Evolutionary conservation across 2,113 vertebrate species (phyloP).

Genomic region (Hypocryptadius cinnamomeus): DNA sequence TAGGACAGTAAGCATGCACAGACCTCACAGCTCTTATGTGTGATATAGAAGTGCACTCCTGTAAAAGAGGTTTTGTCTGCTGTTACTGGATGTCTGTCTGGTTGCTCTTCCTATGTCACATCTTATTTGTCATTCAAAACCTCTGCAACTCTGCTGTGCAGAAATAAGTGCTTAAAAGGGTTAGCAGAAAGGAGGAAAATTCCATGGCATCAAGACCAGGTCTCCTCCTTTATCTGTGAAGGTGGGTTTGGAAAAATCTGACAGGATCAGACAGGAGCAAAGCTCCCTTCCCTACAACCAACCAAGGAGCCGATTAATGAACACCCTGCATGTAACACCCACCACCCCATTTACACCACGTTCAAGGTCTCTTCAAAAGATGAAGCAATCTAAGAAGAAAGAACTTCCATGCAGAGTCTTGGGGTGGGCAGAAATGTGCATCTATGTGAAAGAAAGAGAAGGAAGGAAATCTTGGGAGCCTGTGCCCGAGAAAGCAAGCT

Average conservation of each 20-base stretch:
- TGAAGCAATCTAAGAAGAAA: neutral
- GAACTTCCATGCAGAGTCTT: neutral
- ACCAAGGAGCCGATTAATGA: fast-evolving
- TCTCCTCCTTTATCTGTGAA: neutral
- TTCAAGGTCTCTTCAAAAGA: neutral
- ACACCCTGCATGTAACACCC: neutral
- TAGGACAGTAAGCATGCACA: neutral
- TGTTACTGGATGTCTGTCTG: neutral
- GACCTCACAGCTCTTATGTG: neutral
- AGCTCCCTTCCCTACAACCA: neutral
- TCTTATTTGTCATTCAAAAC: neutral
- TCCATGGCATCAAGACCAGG: neutral
- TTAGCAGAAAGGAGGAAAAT: neutral
- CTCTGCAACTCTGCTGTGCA: neutral
- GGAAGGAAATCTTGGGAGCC: neutral
- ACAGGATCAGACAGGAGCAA: neutral
- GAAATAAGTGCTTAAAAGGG: neutral
- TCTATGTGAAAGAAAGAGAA: neutral
- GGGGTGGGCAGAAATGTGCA: neutral
- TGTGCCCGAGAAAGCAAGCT: neutral
- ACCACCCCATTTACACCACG: neutral
- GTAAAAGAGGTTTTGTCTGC: neutral
- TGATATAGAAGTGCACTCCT: neutral
- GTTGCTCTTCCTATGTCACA: neutral
- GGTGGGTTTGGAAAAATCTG: neutral